Evolutionary conservation across 2,797 vertebrate species (phyloP).

Genomic region (Tapirus indicus): DNA sequence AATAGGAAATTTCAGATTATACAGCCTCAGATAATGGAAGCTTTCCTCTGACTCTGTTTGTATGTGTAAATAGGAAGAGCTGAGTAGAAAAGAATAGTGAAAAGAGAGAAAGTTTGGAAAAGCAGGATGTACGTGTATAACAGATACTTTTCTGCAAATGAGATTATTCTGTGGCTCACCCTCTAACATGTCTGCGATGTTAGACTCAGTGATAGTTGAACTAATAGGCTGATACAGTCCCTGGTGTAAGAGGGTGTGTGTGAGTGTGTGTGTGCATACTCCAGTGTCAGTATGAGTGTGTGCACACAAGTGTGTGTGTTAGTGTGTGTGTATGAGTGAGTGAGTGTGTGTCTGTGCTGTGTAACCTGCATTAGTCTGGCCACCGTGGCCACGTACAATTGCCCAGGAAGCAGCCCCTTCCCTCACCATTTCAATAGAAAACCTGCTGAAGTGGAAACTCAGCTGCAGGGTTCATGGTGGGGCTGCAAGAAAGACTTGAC

Average conservation of each 20-base stretch:
- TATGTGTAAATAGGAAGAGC: not conserved
- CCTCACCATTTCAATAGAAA: not conserved
- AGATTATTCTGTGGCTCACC: not conserved
- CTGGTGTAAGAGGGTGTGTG: not conserved
- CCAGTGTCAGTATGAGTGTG: not conserved
- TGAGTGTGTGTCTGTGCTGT: not conserved
- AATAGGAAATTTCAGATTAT: accelerated
- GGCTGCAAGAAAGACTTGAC: too few relatives aligned
- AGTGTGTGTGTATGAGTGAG: not conserved
- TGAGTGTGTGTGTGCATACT: accelerated
- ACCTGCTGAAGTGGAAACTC: not conserved
- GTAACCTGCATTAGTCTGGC: not conserved
- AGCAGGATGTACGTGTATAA: not conserved
- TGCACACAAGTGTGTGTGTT: too few relatives aligned
- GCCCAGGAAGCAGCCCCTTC: not conserved
- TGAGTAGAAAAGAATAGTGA: not conserved
- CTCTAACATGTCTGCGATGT: not conserved
- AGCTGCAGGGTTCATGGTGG: too few relatives aligned
- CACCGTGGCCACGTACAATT: accelerated
- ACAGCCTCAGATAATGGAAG: not conserved
- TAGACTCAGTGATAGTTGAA: too few relatives aligned
- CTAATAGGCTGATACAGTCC: accelerated
- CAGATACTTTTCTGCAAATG: not conserved
- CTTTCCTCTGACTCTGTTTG: not conserved
- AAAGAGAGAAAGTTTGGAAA: not conserved